phyloP scores from a whole-genome alignment of 2,797 vertebrate species.

The Macroramphosus scolopax region DNA sequence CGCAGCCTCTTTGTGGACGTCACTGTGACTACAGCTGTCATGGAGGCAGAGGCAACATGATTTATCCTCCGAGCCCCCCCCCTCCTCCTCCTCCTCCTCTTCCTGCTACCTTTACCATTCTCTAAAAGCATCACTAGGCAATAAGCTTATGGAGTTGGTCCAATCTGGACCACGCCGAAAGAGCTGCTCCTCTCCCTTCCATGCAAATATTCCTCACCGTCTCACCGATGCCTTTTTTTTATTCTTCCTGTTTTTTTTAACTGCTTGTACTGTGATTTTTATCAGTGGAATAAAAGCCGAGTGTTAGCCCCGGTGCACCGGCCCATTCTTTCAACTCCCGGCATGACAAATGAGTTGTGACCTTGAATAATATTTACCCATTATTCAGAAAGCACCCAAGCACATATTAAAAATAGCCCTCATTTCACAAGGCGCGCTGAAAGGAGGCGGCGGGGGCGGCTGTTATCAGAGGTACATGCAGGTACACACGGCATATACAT shows the following conservation, averaged over 20 bases:
- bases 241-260: constrained; percentile 68
- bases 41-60: constrained; percentile 57
- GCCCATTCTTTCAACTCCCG: constrained; percentile 72
- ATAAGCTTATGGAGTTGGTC: constrained; percentile 66
- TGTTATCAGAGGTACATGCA: constrained; percentile 29
- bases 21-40: constrained; percentile 72
- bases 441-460: constrained; percentile 28
- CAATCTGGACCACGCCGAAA: too few relatives aligned
- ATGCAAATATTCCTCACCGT: constrained; percentile 43
- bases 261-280: constrained; percentile 70
- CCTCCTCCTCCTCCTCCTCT: too few relatives aligned
- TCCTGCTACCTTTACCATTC: constrained; percentile 65
- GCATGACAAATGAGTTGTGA: constrained; percentile 80
- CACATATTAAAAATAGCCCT: constrained; percentile 83
- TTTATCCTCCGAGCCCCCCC: constrained; percentile 69
- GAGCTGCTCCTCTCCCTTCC: constrained; percentile 22
- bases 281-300: constrained; percentile 70
- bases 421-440: constrained; percentile 69
- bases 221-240: constrained; percentile 49
- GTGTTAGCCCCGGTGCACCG: constrained; percentile 68
- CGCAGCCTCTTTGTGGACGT: constrained; percentile 63
- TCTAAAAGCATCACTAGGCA: constrained; percentile 62
- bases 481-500: constrained; percentile 24
- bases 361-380: constrained; percentile 81
- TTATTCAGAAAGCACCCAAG: constrained; percentile 78